Percentiles rank a stretch among this genome's conserved stretches.
These are phyloP conservation scores for Sesamia inferens DNA, from an alignment of 2,888 invertebrate genomes.

Conservation along the genomic window DNA sequence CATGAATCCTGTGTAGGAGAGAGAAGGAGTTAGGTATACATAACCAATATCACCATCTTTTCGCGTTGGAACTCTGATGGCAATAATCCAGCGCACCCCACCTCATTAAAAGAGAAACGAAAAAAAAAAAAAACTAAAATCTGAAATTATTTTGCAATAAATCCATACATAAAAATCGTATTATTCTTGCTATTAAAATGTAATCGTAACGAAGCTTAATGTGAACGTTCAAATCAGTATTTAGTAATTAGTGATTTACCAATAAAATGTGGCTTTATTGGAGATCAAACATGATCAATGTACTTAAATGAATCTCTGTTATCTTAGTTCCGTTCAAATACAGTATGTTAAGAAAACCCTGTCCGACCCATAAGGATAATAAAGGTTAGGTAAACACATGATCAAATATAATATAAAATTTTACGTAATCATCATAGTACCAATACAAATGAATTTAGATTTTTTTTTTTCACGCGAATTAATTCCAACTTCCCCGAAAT, in stretches of 20 bases:
- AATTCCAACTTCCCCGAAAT: too few species aligned
- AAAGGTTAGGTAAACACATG: too few species aligned
- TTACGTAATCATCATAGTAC: too few species aligned
- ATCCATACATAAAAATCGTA: conserved; percentile 4
- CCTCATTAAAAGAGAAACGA: not conserved
- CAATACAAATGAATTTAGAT: too few species aligned
- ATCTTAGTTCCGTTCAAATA: not conserved
- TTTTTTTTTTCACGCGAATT: too few species aligned
- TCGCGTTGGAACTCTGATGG: not conserved
- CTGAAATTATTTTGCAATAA: conserved; percentile 49
- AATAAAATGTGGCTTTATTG: conserved; percentile 26
- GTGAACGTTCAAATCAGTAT: conserved; percentile 43
- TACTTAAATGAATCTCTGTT: conserved; percentile 44
- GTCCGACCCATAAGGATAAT: too few species aligned
- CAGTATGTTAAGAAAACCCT: too few species aligned
- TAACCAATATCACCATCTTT: not conserved
- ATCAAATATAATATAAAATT: too few species aligned
- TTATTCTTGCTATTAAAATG: conserved; percentile 19
- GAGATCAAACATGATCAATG: conserved; percentile 29
- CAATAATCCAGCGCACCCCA: too few species aligned
- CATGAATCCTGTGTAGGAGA: too few species aligned
- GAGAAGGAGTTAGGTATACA: not conserved
- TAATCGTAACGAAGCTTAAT: conserved; percentile 45
- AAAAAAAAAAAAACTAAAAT: not conserved
- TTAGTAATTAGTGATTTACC: conserved; percentile 44